phyloP scores from a whole-genome alignment of 2,797 vertebrate species.

The Lindbergichthys nudifrons region DNA sequence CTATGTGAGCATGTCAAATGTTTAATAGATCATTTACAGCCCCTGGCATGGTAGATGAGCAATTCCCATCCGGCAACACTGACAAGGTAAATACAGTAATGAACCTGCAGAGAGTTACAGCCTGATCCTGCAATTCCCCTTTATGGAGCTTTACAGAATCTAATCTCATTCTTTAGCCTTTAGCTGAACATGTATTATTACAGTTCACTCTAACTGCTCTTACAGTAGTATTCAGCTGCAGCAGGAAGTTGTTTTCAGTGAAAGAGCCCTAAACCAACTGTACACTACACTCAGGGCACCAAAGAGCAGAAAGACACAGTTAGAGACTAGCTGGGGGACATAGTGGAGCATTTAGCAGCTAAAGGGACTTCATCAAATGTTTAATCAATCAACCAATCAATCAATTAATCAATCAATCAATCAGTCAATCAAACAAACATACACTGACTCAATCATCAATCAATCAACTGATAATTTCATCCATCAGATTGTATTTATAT shows the following conservation, averaged over 20 bases:
- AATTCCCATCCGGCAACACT: too few species aligned
- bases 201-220: background rate
- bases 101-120: background rate
- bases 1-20: too few species aligned
- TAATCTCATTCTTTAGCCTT: background rate
- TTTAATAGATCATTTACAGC: too few species aligned
- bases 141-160: background rate
- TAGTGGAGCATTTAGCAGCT: background rate
- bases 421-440: too few species aligned
- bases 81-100: background rate
- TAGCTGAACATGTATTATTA: background rate
- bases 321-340: background rate
- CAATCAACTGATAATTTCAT: too few species aligned
- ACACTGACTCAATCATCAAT: too few species aligned
- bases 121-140: background rate
- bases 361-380: background rate
- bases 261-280: background rate
- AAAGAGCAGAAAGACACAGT: background rate
- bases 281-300: background rate
- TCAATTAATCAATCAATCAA: too few species aligned
- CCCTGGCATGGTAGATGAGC: too few species aligned
- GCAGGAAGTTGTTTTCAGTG: background rate
- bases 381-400: too few species aligned
- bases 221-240: background rate
- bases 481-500: too few species aligned